Evolutionary conservation across 92 coral and sea anemone genomes (phyloP), one percentile per base, ranked within the genome.

Genomic region (Phenganax subtilis): DNA sequence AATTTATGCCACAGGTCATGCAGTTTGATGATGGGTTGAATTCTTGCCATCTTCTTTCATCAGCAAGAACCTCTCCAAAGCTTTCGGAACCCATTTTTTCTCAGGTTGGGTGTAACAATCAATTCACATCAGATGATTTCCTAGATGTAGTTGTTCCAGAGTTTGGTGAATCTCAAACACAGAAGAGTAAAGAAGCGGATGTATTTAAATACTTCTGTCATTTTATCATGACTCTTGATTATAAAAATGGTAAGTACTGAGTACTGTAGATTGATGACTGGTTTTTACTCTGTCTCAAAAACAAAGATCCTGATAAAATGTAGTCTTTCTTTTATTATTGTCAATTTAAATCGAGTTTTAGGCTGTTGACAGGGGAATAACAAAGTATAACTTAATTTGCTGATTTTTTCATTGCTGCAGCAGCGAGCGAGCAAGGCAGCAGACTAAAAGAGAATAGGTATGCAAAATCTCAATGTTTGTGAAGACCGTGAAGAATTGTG

Each of bases 21-120:
- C 65, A 59, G 27, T 25, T 59, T 14, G 65, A 59, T 0, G 65
- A 59, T 14, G 65, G 65, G 16, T 59, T 59, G 27, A 59, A 25
- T 59, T 59, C n/a, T 59, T 59, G 65, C 65, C n/a, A 25, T 59
- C 16, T 59, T 14, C 27, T 59, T 14, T 59, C 65, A 14, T 59
- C 65, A 59, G 65, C 65, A 14, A 81, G 79, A n/a, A 67, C 66
- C 55, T 25, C 66, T 57, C 85, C 85, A 57, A 81, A 81, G 30
- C 78, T 69, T 51, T 81, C 66, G 85, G 85, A 81, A 81, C 85
- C 85, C 30, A 74, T 81, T 67, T 81, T 81, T 81, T 60, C 84
- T 14, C 16, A 14, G 47, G 84, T 64, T 81, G 72, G 44, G 79
- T 77, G 62, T 54, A 72, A 72, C 51, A 60, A 71, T 12, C 60